phyloP scores from a whole-genome alignment of 1,140 invertebrate species.

The Musca vetustissima region DNA sequence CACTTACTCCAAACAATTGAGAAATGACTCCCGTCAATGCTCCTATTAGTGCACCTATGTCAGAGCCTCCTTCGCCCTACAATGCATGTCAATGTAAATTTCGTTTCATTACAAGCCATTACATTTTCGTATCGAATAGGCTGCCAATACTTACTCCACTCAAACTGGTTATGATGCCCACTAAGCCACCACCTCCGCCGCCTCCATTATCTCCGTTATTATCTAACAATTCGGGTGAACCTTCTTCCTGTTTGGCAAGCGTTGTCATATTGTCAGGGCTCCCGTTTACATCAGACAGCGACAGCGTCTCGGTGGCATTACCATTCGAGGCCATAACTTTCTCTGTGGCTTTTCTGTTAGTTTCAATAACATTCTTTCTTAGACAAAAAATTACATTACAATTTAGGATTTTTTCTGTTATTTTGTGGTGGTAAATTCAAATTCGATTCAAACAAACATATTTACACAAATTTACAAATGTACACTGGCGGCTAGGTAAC shows the following conservation, averaged over 20 bases:
- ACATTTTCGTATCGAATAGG: too few species aligned
- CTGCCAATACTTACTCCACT: conserved; percentile 57
- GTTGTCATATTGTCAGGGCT: conserved; percentile 8
- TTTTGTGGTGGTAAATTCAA: neutral
- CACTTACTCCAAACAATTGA: conserved; percentile 57
- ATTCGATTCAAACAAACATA: too few species aligned
- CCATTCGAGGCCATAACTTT: neutral
- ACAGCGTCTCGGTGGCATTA: neutral
- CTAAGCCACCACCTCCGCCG: conserved; percentile 50
- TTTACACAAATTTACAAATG: too few species aligned
- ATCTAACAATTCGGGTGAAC: conserved; percentile 20
- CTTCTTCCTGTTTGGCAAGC: conserved; percentile 33
- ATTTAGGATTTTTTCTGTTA: conserved; percentile 3
- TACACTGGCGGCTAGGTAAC: too few species aligned
- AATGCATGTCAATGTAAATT: neutral
- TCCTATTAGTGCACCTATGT: conserved; percentile 51
- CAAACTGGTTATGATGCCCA: conserved; percentile 56
- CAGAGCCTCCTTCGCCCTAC: conserved; percentile 54
- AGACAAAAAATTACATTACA: conserved; percentile 9
- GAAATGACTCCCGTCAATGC: conserved; percentile 57
- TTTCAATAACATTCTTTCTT: conserved; percentile 24
- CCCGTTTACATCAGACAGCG: neutral
- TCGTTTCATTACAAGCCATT: neutral
- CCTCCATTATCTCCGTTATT: neutral
- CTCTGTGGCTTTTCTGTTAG: conserved; percentile 3